Percentiles rank a stretch among this genome's conserved stretches.
Evolutionary conservation across 2,113 vertebrate genomes (phyloP).

Genomic region (Phalacrocorax carbo): DNA sequence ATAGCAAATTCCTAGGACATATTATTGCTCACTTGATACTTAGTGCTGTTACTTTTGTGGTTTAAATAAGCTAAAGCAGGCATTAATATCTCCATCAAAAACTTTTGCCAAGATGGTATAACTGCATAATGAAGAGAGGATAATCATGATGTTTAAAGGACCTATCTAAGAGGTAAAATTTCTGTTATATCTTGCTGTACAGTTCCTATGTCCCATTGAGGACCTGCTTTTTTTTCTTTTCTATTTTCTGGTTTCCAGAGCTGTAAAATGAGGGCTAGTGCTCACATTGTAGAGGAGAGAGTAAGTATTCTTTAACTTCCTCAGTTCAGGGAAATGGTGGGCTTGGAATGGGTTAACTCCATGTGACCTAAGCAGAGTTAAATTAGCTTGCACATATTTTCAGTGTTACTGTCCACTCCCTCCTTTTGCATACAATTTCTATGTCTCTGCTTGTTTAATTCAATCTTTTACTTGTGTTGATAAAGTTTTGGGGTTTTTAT

Average conservation of each 20-base stretch:
- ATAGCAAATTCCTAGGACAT: background rate
- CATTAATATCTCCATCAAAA: background rate
- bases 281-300: background rate
- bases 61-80: background rate
- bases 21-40: background rate
- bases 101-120: background rate
- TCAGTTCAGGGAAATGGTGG: background rate
- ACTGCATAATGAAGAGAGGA: background rate
- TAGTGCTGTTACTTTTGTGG: background rate
- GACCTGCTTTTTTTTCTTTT: background rate
- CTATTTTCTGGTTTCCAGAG: background rate
- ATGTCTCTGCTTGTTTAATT: background rate
- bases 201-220: background rate
- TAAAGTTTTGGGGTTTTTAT: background rate
- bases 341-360: background rate
- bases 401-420: background rate
- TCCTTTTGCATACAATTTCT: background rate
- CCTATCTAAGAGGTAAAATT: background rate
- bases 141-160: background rate
- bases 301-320: background rate
- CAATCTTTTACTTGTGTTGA: rapidly evolving
- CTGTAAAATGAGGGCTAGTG: background rate
- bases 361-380: background rate
- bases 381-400: background rate
- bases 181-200: background rate